Percentiles rank a stretch among this genome's conserved stretches.
Evolutionary conservation across 1,140 invertebrate genomes (phyloP).

Genomic region (Cydia strobilella): DNA sequence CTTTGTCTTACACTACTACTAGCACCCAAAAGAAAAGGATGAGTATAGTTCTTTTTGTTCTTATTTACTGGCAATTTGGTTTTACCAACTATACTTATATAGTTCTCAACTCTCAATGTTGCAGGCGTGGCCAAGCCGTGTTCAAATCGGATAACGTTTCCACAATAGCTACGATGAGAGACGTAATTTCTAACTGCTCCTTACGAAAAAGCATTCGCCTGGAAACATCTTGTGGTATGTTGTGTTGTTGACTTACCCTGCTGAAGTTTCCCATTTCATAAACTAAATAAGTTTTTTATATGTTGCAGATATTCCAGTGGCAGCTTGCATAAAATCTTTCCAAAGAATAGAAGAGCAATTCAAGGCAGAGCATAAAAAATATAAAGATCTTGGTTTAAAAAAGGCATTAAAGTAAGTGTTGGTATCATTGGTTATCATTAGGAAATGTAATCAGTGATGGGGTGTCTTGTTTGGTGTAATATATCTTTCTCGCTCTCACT

Average conservation of each 20-base stretch:
- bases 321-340: conserved; percentile 57
- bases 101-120: conserved; percentile 25
- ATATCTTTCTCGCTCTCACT: too few relatives aligned
- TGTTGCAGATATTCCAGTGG: conserved; percentile 61
- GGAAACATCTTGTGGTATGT: conserved; percentile 60
- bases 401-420: conserved; percentile 56
- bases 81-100: too few relatives aligned
- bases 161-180: conserved; percentile 59
- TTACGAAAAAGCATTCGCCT: conserved; percentile 57
- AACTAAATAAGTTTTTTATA: conserved; percentile 13
- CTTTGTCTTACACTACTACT: too few relatives aligned
- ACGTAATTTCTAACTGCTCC: conserved; percentile 63
- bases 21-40: too few relatives aligned
- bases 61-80: too few relatives aligned
- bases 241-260: too few relatives aligned
- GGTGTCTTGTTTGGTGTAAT: too few relatives aligned
- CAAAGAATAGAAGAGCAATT: conserved; percentile 53
- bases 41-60: too few relatives aligned
- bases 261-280: background rate
- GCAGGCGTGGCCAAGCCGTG: conserved; percentile 56
- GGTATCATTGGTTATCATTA: too few relatives aligned
- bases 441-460: too few relatives aligned
- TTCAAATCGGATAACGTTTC: conserved; percentile 70
- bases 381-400: conserved; percentile 53
- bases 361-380: conserved; percentile 50